Base-by-base conservation (phyloP, 2,113 vertebrate genomes). In the Aythya baeri region DNA sequence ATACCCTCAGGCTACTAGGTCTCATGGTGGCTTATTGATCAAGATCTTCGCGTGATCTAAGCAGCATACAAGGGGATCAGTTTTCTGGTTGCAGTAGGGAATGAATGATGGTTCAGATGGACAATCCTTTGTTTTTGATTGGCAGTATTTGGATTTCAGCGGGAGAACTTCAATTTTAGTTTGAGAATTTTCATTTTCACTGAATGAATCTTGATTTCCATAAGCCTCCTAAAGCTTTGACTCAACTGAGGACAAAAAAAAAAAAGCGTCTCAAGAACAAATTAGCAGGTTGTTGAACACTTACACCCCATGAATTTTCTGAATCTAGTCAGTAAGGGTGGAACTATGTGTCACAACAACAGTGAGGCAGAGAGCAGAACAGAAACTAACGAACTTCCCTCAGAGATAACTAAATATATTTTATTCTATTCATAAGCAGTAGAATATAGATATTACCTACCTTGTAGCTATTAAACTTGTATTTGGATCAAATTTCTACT, bases 301-400 rank as follows among this genome's bases (percentile, higher is more conserved):
- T 66, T 92, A 67, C 14, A 78, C 6, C 9, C 13, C 14, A 20
- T 36, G 77, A 89, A 74, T 91, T 81, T 78, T 93, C 52, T 72
- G 75, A 89, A 78, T 81, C 66, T 46, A 84, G 32, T 16, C 57
- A 84, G 29, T 82, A 78, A 84, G 25, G 77, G 70, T 75, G 11
- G 52, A 93, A 78, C 38, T 89, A 55, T 10, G n/a, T 78, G 74
- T 87, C 70, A 67, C 52, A 78, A 75, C 89, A 72, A 36, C 57
- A 79, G 36, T 43, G 57, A 89, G 63, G 78, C 84, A 93, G 66
- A 89, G 27, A 89, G 57, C 38, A 87, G 74, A 89, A 57, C 44
- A 92, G 74, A 93, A 89, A 82, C 14, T 58, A 72, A 86, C 71
- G 72, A 80, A 91, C 46, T 72, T 83, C 84, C 49, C 55, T 78